Evolutionary conservation across 2,888 invertebrate genomes (phyloP).

Genomic region (Petrolisthes manimaculis): DNA sequence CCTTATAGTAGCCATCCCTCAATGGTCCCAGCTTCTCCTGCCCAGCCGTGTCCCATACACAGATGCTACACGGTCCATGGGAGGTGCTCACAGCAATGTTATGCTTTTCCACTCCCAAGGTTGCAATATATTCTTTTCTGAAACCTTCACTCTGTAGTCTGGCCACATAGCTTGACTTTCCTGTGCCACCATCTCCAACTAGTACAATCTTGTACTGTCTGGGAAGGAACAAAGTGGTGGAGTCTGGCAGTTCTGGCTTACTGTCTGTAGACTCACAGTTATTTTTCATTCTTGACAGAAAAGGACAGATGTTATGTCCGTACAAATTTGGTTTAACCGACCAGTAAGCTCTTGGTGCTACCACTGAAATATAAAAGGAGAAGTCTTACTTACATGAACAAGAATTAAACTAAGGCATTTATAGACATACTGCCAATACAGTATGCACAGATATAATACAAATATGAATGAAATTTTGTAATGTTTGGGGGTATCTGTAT

Average conservation of each 20-base stretch:
- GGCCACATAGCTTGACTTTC: slow-evolving; percentile 61
- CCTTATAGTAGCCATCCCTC: slow-evolving; percentile 59
- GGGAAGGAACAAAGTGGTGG: slow-evolving; percentile 30
- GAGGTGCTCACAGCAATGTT: slow-evolving; percentile 53
- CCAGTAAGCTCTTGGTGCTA: neutral
- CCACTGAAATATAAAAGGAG: neutral
- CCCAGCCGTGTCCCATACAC: slow-evolving; percentile 63
- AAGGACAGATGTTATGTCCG: neutral
- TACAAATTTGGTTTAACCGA: neutral
- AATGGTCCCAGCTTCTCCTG: slow-evolving; percentile 64
- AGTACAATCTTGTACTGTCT: slow-evolving; percentile 56
- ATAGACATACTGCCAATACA: too few species aligned
- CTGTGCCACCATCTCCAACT: slow-evolving; percentile 64
- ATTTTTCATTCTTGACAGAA: neutral
- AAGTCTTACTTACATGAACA: neutral
- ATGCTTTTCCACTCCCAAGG: slow-evolving; percentile 60
- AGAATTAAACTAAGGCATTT: too few species aligned
- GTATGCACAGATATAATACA: too few species aligned
- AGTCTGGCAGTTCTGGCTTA: slow-evolving; percentile 35
- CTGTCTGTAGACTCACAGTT: neutral
- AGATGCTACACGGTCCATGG: slow-evolving; percentile 45
- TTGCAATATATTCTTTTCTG: slow-evolving; percentile 56
- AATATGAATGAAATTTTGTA: too few species aligned
- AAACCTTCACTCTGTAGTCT: slow-evolving; percentile 51
- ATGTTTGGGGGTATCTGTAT: too few species aligned